phyloP scores from a whole-genome alignment of 2,113 vertebrate genomes.

The Mionectes macconnelli region DNA sequence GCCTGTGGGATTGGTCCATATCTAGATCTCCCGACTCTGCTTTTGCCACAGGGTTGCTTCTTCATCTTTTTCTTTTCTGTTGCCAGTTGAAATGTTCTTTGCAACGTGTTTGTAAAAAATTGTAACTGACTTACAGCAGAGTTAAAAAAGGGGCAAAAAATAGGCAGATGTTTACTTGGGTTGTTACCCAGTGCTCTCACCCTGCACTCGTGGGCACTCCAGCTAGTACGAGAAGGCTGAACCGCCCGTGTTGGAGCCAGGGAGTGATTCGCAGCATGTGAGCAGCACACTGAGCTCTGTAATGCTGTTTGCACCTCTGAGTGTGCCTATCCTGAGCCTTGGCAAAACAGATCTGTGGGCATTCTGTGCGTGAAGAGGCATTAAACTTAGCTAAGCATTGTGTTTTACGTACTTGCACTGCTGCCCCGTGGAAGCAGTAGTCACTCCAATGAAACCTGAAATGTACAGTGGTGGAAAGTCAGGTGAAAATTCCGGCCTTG shows the following conservation, averaged over 20 bases:
- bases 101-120: not conserved
- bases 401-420: not conserved
- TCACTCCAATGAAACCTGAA: not conserved
- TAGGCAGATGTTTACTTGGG: not conserved
- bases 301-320: not conserved
- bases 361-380: not conserved
- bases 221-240: not conserved
- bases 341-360: not conserved
- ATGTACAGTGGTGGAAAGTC: not conserved
- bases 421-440: not conserved
- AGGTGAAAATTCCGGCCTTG: not conserved
- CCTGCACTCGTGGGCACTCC: not conserved
- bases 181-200: not conserved
- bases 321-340: not conserved
- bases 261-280: rapidly evolving
- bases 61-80: not conserved
- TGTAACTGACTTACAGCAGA: not conserved
- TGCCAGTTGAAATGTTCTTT: not conserved
- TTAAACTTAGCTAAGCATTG: not conserved
- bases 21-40: not conserved
- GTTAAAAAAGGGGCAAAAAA: not conserved
- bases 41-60: not conserved
- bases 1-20: not conserved
- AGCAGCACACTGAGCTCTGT: not conserved
- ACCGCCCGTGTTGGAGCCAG: rapidly evolving